phyloP scores from a whole-genome alignment of 2,113 vertebrate species.

The Sitta europaea region DNA sequence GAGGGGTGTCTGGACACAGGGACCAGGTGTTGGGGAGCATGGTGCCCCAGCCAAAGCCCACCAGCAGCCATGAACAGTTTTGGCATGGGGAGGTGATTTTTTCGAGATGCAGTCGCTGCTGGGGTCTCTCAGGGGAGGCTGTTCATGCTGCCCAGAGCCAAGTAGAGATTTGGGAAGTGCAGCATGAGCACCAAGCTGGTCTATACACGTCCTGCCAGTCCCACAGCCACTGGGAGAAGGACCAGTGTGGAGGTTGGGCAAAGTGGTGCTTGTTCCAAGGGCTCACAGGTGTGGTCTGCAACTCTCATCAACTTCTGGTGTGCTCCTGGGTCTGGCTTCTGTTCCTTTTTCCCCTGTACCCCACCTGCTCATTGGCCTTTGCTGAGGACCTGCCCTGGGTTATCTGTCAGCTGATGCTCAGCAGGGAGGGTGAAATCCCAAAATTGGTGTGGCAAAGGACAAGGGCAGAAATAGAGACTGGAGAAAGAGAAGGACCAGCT shows the following conservation, averaged over 20 bases:
- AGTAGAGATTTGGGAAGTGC: background rate
- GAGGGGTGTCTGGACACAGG: background rate
- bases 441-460: background rate
- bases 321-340: background rate
- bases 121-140: background rate
- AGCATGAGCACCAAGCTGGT: background rate
- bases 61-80: background rate
- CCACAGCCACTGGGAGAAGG: background rate
- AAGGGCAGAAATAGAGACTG: background rate
- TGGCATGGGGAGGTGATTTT: background rate
- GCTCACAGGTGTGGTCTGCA: fast-evolving
- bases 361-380: fast-evolving
- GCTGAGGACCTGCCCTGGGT: background rate
- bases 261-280: background rate
- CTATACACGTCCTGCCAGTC: fast-evolving
- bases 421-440: fast-evolving
- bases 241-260: fast-evolving
- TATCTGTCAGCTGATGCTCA: background rate
- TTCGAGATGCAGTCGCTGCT: fast-evolving
- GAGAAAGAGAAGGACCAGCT: background rate
- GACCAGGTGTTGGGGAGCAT: fast-evolving
- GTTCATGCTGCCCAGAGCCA: background rate
- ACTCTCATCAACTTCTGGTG: background rate
- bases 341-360: background rate
- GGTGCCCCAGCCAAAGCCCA: background rate